Conservation (phyloP, 2,888 invertebrate genomes). For the Synergus japonicus region DNA sequence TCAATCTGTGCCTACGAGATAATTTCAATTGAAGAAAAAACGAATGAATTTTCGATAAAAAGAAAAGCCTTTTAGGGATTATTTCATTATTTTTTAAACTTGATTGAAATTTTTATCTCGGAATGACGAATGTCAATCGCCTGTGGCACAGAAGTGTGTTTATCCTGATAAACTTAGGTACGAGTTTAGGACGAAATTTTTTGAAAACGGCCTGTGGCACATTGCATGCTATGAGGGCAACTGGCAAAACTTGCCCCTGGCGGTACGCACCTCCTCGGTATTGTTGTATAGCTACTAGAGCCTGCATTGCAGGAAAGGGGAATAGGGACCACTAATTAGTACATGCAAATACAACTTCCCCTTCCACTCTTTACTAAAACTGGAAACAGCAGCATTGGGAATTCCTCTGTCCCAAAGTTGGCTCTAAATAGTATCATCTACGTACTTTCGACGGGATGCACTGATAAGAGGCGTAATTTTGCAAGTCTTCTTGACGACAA, state of each 20-base stretch:
- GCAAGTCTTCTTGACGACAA: constrained; percentile 19
- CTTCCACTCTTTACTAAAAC: constrained; percentile 54
- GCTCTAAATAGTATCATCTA: constrained; percentile 41
- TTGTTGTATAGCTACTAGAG: constrained; percentile 77
- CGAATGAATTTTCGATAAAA: not conserved
- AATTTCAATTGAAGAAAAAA: not conserved
- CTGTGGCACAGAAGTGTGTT: constrained; percentile 47
- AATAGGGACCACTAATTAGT: constrained; percentile 74
- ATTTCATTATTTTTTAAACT: not conserved
- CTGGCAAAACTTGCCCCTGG: constrained; percentile 77
- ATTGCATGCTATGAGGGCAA: constrained; percentile 74
- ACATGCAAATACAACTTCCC: constrained; percentile 68
- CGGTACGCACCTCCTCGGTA: constrained; percentile 77
- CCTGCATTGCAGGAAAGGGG: constrained; percentile 76
- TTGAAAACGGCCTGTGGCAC: constrained; percentile 67
- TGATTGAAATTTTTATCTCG: not conserved
- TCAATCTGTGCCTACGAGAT: not conserved
- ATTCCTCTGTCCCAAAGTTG: constrained; percentile 25
- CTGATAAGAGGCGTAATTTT: constrained; percentile 8
- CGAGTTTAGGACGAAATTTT: constrained; percentile 65
- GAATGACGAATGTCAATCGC: not conserved
- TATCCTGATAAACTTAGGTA: constrained; percentile 62
- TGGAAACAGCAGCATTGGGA: constrained; percentile 50
- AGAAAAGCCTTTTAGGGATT: not conserved
- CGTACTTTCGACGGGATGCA: constrained; percentile 33